Evolutionary conservation across 1,140 invertebrate species (phyloP).

Genomic region (Dreissena polymorpha): DNA sequence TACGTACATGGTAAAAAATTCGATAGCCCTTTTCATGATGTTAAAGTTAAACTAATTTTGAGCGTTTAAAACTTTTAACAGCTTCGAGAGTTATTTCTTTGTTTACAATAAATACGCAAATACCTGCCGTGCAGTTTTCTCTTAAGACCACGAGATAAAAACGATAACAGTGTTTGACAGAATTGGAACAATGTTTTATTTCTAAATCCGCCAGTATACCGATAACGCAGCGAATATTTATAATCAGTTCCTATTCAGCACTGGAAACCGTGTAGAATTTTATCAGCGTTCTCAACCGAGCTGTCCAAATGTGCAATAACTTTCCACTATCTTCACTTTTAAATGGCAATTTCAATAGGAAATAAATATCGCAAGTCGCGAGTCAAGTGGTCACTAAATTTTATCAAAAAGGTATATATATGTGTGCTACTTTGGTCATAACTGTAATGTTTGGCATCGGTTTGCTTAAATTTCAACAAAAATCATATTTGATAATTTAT

Average conservation of each 20-base stretch:
- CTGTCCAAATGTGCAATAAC: no score
- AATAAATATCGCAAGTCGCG: no score
- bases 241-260: constrained; percentile 43
- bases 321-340: no score
- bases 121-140: constrained; percentile 5
- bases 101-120: constrained; percentile 54
- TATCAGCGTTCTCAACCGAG: neutral
- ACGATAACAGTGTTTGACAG: constrained; percentile 45
- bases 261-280: constrained; percentile 24
- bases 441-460: no score
- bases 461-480: no score
- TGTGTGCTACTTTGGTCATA: no score
- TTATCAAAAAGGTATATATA: no score
- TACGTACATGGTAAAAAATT: neutral
- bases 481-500: no score
- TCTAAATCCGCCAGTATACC: constrained; percentile 47
- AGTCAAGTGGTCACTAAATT: no score
- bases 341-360: no score
- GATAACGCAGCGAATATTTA: constrained; percentile 49
- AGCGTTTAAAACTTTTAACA: neutral
- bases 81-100: constrained; percentile 31
- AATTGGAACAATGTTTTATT: constrained; percentile 53
- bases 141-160: constrained; percentile 37
- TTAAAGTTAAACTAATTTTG: neutral
- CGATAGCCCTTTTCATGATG: neutral